Evolutionary conservation across 2,797 vertebrate species (phyloP), one percentile per base, ranked within the genome.

Genomic region (Micropoecilia bifurca): DNA sequence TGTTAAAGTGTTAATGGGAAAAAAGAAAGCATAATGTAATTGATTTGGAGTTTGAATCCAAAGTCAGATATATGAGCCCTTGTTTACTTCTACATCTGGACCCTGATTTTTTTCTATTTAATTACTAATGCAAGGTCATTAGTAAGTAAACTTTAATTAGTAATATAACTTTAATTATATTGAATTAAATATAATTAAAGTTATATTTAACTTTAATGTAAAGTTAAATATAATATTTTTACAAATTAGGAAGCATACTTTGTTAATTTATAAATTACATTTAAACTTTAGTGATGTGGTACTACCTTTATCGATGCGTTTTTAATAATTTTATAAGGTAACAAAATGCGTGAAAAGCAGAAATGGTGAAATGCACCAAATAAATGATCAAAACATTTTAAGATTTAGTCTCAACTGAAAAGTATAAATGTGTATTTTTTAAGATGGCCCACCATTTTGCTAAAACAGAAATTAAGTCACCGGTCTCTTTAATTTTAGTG

Each of bases 361-460:
- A 33, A 63, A 63, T 3, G 61, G 33, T 20, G 18, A 63, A 63
- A 63, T 36, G 6, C 59, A 63, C 20, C 16, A 33, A 63, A 63
- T 33, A 36, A 61, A 63, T 33, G 36, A 63, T 20, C 5, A 63
- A 63, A 36, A 63, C 30, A 55, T 28, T 4, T 18, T 47, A 22
- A 75, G n/a, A 63, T 79, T 28, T 48, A 41, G 43, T 73, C 22
- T 12, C 46, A 48, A 75, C 71, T 66, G 30, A 46, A 20, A 55
- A 73, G 66, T 57, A 53, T 25, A 57, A 9, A 36, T 47, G 1
- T 33, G 25, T 5, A 43, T 16, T n/a, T 13, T 59, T n/a, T 53
- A 14, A 39, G 30, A 66, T 69, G 46, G 41, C 57, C 45, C 63
- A 0, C 45, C 33, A 55, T 28, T 10, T 57, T 83, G 28, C 48